phyloP scores from a whole-genome alignment of 2,797 vertebrate genomes.

The Hippocampus kuda region DNA sequence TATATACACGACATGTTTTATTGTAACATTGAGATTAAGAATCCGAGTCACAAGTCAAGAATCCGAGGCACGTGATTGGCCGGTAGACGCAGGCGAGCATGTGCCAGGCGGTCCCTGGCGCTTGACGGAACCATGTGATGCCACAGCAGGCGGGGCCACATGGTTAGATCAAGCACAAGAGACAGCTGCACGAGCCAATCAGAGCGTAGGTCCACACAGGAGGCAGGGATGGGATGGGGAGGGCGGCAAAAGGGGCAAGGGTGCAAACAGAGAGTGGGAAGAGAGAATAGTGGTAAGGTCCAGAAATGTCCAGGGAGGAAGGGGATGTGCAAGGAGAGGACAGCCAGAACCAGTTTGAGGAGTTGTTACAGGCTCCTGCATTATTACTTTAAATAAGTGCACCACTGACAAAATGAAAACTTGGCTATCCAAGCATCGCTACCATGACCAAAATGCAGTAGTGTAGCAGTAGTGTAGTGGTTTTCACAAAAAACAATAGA shows the following conservation, averaged over 20 bases:
- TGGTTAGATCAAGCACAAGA: slow-evolving; percentile 99
- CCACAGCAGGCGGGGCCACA: slow-evolving; percentile 97
- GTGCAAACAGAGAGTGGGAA: slow-evolving; percentile 8
- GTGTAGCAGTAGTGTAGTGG: background rate
- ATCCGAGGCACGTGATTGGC: slow-evolving; percentile 50
- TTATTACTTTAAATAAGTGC: background rate
- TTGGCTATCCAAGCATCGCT: background rate
- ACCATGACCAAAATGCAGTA: background rate
- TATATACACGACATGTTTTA: background rate
- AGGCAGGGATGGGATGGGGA: slow-evolving; percentile 52
- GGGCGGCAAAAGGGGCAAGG: slow-evolving; percentile 24
- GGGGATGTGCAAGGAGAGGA: slow-evolving; percentile 52
- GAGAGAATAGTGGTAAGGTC: slow-evolving; percentile 62
- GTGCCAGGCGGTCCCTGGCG: slow-evolving; percentile 98
- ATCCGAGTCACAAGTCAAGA: slow-evolving; percentile 8
- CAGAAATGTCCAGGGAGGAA: slow-evolving; percentile 53
- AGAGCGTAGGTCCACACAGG: slow-evolving; percentile 65
- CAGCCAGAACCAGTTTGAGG: slow-evolving; percentile 36
- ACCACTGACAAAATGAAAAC: background rate
- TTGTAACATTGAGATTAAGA: slow-evolving; percentile 3
- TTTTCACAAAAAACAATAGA: background rate
- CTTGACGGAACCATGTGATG: slow-evolving; percentile 99
- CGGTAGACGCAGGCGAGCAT: slow-evolving; percentile 64
- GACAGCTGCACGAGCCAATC: slow-evolving; percentile 85
- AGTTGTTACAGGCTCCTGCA: background rate